These are phyloP conservation scores for Copsychus sechellarum DNA, from an alignment of 2,113 vertebrate species.

Conservation along the genomic window DNA sequence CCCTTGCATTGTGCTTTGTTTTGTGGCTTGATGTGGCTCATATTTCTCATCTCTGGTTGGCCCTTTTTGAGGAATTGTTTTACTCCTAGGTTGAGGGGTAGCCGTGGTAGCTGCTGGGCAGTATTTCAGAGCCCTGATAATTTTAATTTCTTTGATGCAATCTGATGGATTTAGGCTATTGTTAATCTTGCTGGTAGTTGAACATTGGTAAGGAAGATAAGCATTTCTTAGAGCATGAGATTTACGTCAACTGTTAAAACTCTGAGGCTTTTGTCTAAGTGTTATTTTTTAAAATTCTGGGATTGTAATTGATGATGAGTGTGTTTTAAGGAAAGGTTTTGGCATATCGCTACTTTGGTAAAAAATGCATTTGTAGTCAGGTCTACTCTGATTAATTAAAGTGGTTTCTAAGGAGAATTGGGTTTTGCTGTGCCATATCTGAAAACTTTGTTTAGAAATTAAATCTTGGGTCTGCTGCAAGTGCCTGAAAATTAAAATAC, in stretches of 20 bases:
- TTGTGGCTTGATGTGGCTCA: accelerated
- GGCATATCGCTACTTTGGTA: not conserved
- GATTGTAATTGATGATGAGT: not conserved
- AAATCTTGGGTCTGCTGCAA: not conserved
- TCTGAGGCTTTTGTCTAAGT: not conserved
- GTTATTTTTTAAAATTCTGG: not conserved
- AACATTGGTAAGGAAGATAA: not conserved
- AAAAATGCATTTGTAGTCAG: not conserved
- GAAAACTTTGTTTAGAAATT: not conserved
- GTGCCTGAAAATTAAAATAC: not conserved
- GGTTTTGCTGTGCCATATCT: not conserved
- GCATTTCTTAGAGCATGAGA: not conserved
- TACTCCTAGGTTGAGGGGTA: not conserved
- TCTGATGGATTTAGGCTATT: not conserved
- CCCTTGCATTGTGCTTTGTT: not conserved
- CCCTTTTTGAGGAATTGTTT: not conserved
- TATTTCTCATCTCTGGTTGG: not conserved
- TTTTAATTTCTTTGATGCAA: not conserved
- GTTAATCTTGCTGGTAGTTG: not conserved
- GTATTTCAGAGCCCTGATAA: not conserved
- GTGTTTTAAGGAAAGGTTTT: not conserved
- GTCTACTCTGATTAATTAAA: not conserved
- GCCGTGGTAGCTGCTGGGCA: not conserved
- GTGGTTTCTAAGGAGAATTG: not conserved
- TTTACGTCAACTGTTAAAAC: not conserved